Base-by-base conservation (phyloP, 2,888 invertebrate genomes). In the Bimastos eiseni region DNA sequence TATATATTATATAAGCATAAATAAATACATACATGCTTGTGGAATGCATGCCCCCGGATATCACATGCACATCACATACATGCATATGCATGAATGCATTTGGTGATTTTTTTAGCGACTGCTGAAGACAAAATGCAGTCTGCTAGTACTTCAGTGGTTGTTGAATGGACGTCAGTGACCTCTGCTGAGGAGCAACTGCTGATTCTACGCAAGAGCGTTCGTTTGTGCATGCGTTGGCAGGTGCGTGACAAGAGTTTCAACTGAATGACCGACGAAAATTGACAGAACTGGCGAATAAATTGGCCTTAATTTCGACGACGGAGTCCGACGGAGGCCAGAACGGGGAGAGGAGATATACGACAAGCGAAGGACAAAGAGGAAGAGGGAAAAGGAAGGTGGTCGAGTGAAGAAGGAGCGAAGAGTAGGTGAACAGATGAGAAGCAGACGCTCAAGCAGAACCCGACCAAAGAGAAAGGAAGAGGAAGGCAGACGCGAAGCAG, bases 231-330 rank as follows among this genome's bases (percentile, higher is more conserved):
- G 70, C 70, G 70, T 70, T n/a, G 70, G 3, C 70, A 70, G 70
- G n/a, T 70, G 70, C 70, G 70, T 70, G 70, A 30, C n/a, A n/a
- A n/a, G 70, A 15, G 70, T 70, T 70, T 30, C 70, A 70, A 70
- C 30, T 70, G 70, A 30, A 70, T n/a, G 17, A n/a, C n/a, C 8
- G 70, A n/a, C 70, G 70, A 70, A 70, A 70, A 70, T 70, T 70
- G 70, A 70, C 30, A n/a, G 70, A 49, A 49, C 21, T 49, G 49
- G 49, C 49, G 24, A 70, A 70, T 70, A 70, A 70, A 70, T 70
- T 70, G 86, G 86, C 86, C 36, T 86, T 86, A 37, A 86, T 70
- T 70, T 70, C 70, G 37, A 21, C 86, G 86, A 86, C 86, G 34
- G 84, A n/a, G 36, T 36, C 33, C 34, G 84, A n/a, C 33, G 2